Conservation (phyloP, 1,140 invertebrate genomes). For the Caenorhabditis inopinata region DNA sequence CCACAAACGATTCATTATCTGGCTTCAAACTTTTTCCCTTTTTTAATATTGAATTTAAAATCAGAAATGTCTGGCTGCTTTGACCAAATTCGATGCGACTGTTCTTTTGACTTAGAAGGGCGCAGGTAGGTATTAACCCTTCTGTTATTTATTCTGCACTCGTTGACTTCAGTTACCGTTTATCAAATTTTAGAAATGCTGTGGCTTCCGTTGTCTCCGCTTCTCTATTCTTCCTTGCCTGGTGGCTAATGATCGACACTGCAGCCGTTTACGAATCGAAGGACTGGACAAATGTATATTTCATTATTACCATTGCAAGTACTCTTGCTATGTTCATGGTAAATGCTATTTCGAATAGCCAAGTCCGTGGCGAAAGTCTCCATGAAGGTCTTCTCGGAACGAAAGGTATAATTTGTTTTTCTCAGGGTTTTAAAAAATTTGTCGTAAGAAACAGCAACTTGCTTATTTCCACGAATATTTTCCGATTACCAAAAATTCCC, state of each 20-base stretch:
- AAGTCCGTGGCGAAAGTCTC: constrained; percentile 83
- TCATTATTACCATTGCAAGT: constrained; percentile 89
- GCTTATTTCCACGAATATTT: neutral
- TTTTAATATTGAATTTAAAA: neutral
- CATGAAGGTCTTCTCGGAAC: constrained; percentile 83
- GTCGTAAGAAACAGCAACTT: no score
- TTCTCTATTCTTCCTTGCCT: constrained; percentile 85
- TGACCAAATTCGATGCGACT: constrained; percentile 67
- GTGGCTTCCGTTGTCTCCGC: constrained; percentile 81
- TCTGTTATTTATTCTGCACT: no score
- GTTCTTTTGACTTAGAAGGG: constrained; percentile 69
- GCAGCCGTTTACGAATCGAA: constrained; percentile 71
- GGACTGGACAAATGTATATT: constrained; percentile 78
- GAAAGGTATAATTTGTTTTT: constrained; percentile 71
- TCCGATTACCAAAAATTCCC: neutral
- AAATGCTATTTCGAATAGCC: constrained; percentile 91
- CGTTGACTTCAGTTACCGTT: no score
- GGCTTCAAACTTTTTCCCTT: neutral
- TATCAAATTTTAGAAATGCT: no score
- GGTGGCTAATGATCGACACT: constrained; percentile 97
- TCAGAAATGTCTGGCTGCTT: constrained; percentile 68
- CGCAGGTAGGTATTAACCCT: constrained; percentile 71
- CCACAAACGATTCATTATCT: neutral
- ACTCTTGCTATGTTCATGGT: constrained; percentile 93
- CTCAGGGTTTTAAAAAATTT: no score